Evolutionary conservation across 2,797 vertebrate genomes (phyloP).

Genomic region (Zenarchopterus dispar): DNA sequence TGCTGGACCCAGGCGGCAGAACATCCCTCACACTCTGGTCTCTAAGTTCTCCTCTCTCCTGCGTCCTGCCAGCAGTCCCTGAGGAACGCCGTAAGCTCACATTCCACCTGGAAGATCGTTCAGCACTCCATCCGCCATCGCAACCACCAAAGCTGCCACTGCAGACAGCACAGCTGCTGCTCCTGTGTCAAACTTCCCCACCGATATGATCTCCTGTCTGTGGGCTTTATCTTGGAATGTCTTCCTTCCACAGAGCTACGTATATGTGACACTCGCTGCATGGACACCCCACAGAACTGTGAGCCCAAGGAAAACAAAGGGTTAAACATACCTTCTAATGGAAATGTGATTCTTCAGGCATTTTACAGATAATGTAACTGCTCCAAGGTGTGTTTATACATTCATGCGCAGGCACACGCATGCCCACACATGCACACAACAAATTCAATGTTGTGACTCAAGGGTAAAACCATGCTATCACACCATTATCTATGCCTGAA

Average conservation of each 20-base stretch:
- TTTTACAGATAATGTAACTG: slow-evolving; percentile 77
- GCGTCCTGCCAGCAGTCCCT: slow-evolving; percentile 48
- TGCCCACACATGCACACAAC: slow-evolving; percentile 59
- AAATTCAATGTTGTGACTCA: slow-evolving; percentile 79
- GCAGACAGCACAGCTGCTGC: slow-evolving; percentile 20
- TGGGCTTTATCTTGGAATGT: slow-evolving; percentile 51
- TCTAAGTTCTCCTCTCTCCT: slow-evolving; percentile 48
- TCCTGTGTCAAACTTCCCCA: slow-evolving; percentile 61
- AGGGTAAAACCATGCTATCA: slow-evolving; percentile 77
- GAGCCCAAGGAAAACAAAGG: slow-evolving; percentile 61
- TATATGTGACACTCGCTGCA: slow-evolving; percentile 66
- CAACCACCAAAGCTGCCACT: slow-evolving; percentile 18
- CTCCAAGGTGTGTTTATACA: slow-evolving; percentile 68
- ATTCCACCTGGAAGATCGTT: slow-evolving; percentile 68
- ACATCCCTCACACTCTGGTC: slow-evolving; percentile 55
- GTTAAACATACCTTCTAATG: slow-evolving; percentile 68
- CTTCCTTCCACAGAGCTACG: slow-evolving; percentile 58
- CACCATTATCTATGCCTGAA: slow-evolving; percentile 79
- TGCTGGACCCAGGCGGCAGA: slow-evolving; percentile 49
- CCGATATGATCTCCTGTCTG: slow-evolving; percentile 68
- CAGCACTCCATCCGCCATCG: slow-evolving; percentile 43
- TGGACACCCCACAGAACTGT: slow-evolving; percentile 59
- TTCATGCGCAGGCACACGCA: slow-evolving; percentile 51
- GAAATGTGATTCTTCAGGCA: slow-evolving; percentile 75
- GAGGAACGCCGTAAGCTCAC: slow-evolving; percentile 72